Conservation (phyloP, 1,140 invertebrate genomes). For the Limonius californicus region DNA sequence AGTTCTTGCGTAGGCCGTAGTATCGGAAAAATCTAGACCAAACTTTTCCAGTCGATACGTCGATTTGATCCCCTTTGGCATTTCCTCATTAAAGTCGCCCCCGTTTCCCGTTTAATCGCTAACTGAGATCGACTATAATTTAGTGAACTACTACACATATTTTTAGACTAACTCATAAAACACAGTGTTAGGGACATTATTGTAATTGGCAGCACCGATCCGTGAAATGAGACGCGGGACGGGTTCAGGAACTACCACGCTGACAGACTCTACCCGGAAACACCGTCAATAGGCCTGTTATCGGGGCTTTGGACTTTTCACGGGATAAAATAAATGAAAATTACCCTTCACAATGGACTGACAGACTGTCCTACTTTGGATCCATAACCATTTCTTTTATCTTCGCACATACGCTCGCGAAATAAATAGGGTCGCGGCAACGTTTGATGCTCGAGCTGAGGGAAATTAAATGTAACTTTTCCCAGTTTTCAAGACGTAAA, state of each 20-base stretch:
- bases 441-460: neutral
- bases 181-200: slow-evolving; percentile 9
- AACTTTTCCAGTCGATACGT: no score
- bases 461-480: neutral
- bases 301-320: neutral
- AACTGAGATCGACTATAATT: neutral
- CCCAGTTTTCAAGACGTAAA: neutral
- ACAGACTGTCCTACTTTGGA: neutral
- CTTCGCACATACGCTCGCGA: neutral
- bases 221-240: slow-evolving; percentile 11
- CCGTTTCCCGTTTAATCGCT: neutral
- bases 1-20: no score
- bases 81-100: no score
- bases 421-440: neutral
- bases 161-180: slow-evolving; percentile 1
- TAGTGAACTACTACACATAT: slow-evolving; percentile 5
- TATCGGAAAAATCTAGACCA: no score
- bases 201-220: slow-evolving; percentile 10
- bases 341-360: neutral
- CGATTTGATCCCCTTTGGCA: no score
- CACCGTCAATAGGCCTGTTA: slow-evolving; percentile 5
- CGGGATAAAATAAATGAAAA: slow-evolving; percentile 9
- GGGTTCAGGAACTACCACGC: neutral
- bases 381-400: slow-evolving; percentile 1
- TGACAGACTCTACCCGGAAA: neutral